phyloP scores from a whole-genome alignment of 64 coral and sea anemone genomes.

The Montipora capricornis region DNA sequence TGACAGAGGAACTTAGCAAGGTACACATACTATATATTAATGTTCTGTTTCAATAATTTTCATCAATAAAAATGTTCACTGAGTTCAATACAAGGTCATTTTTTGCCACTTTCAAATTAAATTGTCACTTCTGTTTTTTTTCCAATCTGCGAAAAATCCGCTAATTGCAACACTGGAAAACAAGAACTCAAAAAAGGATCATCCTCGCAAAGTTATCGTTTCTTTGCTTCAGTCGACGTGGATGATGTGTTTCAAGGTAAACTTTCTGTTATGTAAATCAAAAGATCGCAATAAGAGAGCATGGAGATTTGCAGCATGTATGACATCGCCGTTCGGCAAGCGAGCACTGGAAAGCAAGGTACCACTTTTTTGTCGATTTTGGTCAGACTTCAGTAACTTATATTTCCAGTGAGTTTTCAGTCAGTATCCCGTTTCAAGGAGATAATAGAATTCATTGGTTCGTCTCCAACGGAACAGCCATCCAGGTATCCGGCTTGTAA shows the following conservation, averaged over 20 bases:
- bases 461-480: constrained; percentile 43
- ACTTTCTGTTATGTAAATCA: constrained; percentile 22
- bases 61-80: not conserved
- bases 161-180: not conserved
- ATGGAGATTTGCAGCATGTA: not conserved
- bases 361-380: constrained; percentile 26
- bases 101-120: constrained; percentile 2
- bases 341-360: constrained; percentile 35
- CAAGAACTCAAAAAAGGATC: not conserved
- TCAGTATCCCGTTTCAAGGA: constrained; percentile 43
- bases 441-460: constrained; percentile 38
- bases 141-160: not conserved
- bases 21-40: constrained; percentile 11
- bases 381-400: constrained; percentile 46
- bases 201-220: not conserved
- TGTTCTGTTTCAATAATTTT: not conserved
- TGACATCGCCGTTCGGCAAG: not conserved
- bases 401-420: constrained; percentile 40
- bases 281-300: not conserved
- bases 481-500: constrained; percentile 29
- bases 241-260: not conserved
- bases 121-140: not conserved
- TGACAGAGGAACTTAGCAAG: not conserved
- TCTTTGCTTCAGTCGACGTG: not conserved
- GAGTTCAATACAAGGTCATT: constrained; percentile 3